These are phyloP conservation scores for Stigmatopora nigra DNA, from an alignment of 2,113 vertebrate species.

Conservation along the genomic window DNA sequence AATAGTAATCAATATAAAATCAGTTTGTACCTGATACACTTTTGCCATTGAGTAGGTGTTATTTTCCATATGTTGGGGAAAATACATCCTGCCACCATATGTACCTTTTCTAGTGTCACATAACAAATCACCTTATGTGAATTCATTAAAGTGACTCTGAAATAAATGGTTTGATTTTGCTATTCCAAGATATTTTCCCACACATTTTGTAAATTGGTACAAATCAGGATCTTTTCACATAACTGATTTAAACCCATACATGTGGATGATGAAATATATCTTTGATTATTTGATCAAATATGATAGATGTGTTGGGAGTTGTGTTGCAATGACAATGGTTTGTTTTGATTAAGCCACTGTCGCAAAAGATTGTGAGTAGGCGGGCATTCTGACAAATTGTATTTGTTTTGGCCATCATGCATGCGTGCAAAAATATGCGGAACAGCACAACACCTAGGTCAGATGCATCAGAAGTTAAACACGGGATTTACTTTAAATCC, in stretches of 20 bases:
- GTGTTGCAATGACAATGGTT: neutral
- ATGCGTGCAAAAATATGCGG: neutral
- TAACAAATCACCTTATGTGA: no score
- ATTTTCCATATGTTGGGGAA: no score
- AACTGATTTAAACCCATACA: conserved; percentile 38
- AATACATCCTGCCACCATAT: no score
- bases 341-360: neutral
- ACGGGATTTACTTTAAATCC: conserved; percentile 7
- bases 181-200: neutral
- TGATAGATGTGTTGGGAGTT: neutral
- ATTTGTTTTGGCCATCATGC: conserved; percentile 4
- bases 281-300: conserved; percentile 6
- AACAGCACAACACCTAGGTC: neutral
- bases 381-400: conserved; percentile 6
- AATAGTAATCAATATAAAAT: no score
- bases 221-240: conserved; percentile 7
- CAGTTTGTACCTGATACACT: no score
- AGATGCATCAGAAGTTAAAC: conserved; percentile 10
- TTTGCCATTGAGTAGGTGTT: no score
- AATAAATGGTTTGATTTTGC: neutral
- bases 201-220: neutral
- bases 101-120: no score
- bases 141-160: neutral
- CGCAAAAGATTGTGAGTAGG: neutral
- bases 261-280: conserved; percentile 46